Percentiles rank a stretch among this genome's conserved stretches.
phyloP scores from a whole-genome alignment of 2,888 invertebrate genomes.

The Bimastos eiseni region DNA sequence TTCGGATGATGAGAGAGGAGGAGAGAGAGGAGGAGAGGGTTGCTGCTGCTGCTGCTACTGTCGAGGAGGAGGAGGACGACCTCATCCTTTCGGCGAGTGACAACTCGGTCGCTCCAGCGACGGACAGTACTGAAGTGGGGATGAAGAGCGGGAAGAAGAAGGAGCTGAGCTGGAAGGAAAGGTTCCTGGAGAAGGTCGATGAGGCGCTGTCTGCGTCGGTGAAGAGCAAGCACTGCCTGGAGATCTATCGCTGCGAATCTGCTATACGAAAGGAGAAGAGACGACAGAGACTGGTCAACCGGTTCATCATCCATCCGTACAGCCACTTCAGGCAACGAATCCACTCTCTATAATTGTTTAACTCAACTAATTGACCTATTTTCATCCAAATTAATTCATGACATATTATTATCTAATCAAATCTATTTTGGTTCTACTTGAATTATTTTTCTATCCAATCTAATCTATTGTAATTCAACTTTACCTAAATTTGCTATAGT shows the following conservation, averaged over 20 bases:
- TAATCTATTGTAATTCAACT: too few relatives aligned
- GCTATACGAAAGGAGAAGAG: constrained; percentile 24
- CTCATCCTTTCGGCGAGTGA: neutral
- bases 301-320: constrained; percentile 35
- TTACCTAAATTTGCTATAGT: too few relatives aligned
- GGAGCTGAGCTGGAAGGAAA: neutral
- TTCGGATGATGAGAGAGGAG: neutral
- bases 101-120: neutral
- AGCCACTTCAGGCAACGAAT: constrained; percentile 35
- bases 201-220: neutral
- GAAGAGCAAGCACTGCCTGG: constrained; percentile 21
- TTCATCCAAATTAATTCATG: neutral
- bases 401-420: too few relatives aligned
- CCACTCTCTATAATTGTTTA: neutral
- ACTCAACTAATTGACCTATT: neutral
- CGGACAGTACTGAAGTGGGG: neutral
- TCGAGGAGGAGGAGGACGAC: neutral
- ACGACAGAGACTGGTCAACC: constrained; percentile 31
- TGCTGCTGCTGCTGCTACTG: too few relatives aligned
- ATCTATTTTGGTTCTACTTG: too few relatives aligned
- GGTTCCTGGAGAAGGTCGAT: neutral
- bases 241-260: constrained; percentile 24
- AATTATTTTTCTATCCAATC: too few relatives aligned
- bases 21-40: neutral
- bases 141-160: neutral